Evolutionary conservation across 2,113 vertebrate species (phyloP).

Genomic region (Tringa solitaria): DNA sequence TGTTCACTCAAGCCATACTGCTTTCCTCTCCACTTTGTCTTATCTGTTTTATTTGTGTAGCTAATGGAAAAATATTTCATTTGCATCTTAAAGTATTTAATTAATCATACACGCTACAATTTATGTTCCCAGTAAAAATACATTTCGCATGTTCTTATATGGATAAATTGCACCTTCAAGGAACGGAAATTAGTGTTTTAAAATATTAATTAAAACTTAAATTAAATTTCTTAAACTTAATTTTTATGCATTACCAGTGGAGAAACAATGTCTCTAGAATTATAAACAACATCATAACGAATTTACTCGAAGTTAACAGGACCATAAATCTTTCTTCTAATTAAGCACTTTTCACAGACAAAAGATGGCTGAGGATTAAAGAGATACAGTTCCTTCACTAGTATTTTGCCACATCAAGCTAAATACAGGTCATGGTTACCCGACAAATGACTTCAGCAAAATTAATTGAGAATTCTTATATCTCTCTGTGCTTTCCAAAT

Average conservation of each 20-base stretch:
- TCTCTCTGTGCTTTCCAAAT: not conserved
- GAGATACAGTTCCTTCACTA: not conserved
- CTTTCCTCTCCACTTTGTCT: not conserved
- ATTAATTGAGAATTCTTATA: not conserved
- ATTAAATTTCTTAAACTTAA: conserved; percentile 35
- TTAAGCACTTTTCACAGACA: conserved; percentile 15
- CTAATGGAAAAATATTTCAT: conserved; percentile 25
- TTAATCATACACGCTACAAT: not conserved
- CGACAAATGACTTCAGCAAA: not conserved
- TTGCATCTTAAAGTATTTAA: conserved; percentile 30
- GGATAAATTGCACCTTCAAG: conserved; percentile 28
- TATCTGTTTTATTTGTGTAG: not conserved
- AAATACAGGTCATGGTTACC: not conserved
- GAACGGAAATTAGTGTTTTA: conserved; percentile 13
- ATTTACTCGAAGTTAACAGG: not conserved
- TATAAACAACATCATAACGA: not conserved
- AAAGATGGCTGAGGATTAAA: not conserved
- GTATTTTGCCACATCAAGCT: not conserved
- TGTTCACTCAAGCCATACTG: not conserved
- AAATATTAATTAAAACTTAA: conserved; percentile 54
- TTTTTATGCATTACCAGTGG: conserved; percentile 33
- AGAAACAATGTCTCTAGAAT: conserved; percentile 32
- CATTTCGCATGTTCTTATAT: not conserved
- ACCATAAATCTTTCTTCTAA: conserved; percentile 31
- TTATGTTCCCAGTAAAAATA: conserved; percentile 3